Evolutionary conservation across 2,888 invertebrate genomes (phyloP), one percentile per base, ranked within the genome.

Genomic region (Spialia ferax): DNA sequence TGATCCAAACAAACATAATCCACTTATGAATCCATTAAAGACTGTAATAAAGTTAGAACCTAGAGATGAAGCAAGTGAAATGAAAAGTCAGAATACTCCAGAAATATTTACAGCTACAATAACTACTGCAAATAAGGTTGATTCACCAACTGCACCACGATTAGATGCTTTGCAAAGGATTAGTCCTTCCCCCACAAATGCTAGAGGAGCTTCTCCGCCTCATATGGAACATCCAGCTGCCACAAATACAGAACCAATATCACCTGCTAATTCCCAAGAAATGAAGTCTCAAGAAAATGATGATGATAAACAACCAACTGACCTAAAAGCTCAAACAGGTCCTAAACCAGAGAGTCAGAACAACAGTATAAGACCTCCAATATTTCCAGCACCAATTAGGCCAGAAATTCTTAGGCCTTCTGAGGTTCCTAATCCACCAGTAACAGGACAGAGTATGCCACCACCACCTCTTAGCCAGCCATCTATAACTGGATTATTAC

Each of bases 401-500:
- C 88, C 91, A 56, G 94, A 94, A 73, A 91, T 87, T 78, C 85
- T 87, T 74, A 83, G 91, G 82, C 79, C 89, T 67, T 87, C 85
- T 70, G 92, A 87, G 78, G 80, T 85, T 70, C 79, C 86, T 62
- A 80, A 75, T 65, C 87, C 79, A 69, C 88, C 89, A 71, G 89
- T 87, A 29, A 83, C 88, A 69, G 87, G 75, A n/a, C 92, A 88
- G 73, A 88, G 77, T 72, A 89, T 92, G 89, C 90, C 89, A 35
- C 91, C 93, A 63, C 91, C 91, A 45, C 77, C 90, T 38, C 88
- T 94, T 7, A 94, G 91, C 45, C 95, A 95, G 78, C 92, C 95
- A 23, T 94, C 95, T 13, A 84, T 95, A 63, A 90, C 94, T 50
- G 94, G 94, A 26, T 81, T 95, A 48, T 84, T 95, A 83, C 95